Percentiles rank a stretch among this genome's conserved stretches.
Evolutionary conservation across 2,113 vertebrate species (phyloP).

Genomic region (Noturus placidus): DNA sequence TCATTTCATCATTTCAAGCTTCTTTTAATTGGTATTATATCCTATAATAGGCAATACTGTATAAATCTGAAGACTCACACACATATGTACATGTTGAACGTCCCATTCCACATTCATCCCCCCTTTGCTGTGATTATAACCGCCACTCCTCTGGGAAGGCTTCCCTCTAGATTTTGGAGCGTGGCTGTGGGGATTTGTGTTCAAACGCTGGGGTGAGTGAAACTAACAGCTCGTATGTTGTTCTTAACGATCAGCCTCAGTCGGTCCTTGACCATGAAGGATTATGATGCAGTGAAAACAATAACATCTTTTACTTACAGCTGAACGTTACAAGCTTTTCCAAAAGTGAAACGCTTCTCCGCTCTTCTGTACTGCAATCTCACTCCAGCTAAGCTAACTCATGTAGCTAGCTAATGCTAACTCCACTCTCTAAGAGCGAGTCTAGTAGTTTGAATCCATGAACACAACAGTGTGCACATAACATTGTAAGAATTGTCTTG

Average conservation of each 20-base stretch:
- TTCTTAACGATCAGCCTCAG: not conserved
- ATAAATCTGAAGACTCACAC: no score
- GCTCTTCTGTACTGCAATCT: not conserved
- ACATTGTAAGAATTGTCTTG: no score
- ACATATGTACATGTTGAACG: not conserved
- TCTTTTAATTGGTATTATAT: no score
- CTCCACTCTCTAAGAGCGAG: not conserved
- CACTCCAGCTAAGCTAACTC: not conserved
- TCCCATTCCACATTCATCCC: not conserved
- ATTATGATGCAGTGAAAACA: not conserved
- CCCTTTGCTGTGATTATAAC: not conserved
- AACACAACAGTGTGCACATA: no score
- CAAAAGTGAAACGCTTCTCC: not conserved
- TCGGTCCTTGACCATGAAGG: not conserved
- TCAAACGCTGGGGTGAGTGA: not conserved
- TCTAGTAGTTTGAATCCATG: no score
- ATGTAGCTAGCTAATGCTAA: not conserved
- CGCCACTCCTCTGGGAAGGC: not conserved
- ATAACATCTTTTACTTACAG: not conserved
- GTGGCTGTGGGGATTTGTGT: not conserved
- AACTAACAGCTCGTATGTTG: not conserved
- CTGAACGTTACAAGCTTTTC: not conserved
- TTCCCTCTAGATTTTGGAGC: not conserved
- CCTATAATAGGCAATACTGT: no score
- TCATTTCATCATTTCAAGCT: no score